Conservation (phyloP, 23 tunicate genomes). For the Corella eumyota region DNA sequence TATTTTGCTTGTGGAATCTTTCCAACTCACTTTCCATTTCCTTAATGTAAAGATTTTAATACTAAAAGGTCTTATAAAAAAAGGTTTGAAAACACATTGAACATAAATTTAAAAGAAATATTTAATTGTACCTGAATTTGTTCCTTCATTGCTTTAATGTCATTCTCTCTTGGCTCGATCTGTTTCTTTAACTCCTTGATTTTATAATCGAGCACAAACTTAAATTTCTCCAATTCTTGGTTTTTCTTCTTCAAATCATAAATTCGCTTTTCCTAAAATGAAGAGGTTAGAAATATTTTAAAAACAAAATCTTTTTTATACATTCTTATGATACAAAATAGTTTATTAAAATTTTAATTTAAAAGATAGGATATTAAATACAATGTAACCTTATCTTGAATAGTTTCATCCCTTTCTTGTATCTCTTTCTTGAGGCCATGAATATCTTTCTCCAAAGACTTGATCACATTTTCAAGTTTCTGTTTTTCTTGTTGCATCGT, state of each 20-base stretch:
- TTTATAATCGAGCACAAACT: constrained; percentile 98
- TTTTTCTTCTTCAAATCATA: constrained; percentile 97
- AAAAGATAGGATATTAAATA: not conserved
- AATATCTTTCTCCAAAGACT: constrained; percentile 91
- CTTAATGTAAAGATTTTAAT: too few species aligned
- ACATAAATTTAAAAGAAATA: too few species aligned
- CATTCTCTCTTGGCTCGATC: constrained; percentile 96
- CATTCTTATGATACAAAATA: not conserved
- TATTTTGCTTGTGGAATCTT: constrained; percentile 98
- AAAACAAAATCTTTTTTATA: not conserved
- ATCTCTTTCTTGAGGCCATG: constrained; percentile 97
- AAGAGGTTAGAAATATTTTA: too few species aligned
- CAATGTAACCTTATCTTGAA: constrained; percentile 97
- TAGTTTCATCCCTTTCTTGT: constrained; percentile 98
- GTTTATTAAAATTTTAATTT: not conserved
- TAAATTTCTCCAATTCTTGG: constrained; percentile 98
- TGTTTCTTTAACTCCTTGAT: constrained; percentile 98
- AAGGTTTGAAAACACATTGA: too few species aligned
- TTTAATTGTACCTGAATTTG: constrained; percentile 97
- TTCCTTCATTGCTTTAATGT: constrained; percentile 94
- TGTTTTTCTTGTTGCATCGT: constrained; percentile 71
- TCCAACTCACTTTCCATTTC: constrained; percentile 99
- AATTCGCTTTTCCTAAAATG: constrained; percentile 85
- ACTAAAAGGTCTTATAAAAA: not conserved
- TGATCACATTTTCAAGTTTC: constrained; percentile 91